Percentiles rank a stretch among this genome's conserved stretches.
Conservation (phyloP, 2,888 invertebrate genomes). For the Drosophila atroscutellata region DNA sequence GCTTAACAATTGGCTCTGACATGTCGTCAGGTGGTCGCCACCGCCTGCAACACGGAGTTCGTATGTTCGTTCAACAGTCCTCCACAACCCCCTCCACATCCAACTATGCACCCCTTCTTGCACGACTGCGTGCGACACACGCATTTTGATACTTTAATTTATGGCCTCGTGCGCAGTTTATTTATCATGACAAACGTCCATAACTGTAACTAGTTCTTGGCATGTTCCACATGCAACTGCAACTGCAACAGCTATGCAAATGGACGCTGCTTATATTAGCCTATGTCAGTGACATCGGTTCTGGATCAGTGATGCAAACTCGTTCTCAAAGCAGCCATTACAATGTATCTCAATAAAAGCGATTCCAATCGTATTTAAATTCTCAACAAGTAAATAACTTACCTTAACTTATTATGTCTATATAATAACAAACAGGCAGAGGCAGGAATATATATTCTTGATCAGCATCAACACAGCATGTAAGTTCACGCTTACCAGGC, state of each 20-base stretch:
- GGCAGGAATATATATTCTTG: background rate
- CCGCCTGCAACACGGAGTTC: constrained; percentile 43
- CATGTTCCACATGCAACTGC: constrained; percentile 42
- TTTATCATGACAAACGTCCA: constrained; percentile 72
- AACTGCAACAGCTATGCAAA: constrained; percentile 3
- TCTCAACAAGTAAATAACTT: background rate
- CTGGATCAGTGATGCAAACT: background rate
- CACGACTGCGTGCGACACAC: constrained; percentile 34
- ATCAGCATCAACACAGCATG: background rate
- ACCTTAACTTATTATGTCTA: background rate
- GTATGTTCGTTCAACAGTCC: background rate
- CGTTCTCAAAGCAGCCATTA: constrained; percentile 7
- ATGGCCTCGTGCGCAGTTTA: constrained; percentile 66
- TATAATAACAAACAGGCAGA: background rate
- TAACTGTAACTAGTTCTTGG: constrained; percentile 71
- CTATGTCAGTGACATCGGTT: constrained; percentile 25
- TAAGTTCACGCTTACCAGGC: background rate
- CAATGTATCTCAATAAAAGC: background rate
- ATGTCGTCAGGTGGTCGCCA: constrained; percentile 77
- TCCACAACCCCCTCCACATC: background rate
- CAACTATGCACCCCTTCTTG: background rate
- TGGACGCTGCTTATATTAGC: constrained; percentile 2
- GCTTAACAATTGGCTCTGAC: constrained; percentile 75
- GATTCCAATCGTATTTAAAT: background rate
- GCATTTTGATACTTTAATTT: constrained; percentile 81